Conservation (phyloP, 2,888 invertebrate species). For the Pyralis farinalis region DNA sequence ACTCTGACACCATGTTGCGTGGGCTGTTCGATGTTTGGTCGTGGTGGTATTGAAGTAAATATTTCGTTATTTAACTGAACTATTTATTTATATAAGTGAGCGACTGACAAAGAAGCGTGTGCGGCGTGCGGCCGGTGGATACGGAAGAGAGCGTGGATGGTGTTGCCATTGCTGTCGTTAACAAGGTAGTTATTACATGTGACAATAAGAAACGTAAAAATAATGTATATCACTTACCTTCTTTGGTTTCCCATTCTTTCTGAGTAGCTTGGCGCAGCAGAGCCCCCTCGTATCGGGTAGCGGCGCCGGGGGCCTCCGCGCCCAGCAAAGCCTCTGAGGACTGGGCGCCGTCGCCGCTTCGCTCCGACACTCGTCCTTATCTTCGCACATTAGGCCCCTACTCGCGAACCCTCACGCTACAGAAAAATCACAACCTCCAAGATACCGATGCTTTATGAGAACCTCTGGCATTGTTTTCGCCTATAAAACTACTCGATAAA, state of each 20-base stretch:
- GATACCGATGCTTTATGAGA: slow-evolving; percentile 74
- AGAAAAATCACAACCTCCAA: slow-evolving; percentile 61
- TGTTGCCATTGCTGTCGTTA: no score
- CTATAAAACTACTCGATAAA: slow-evolving; percentile 62
- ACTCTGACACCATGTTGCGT: no score
- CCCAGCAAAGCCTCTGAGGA: slow-evolving; percentile 66
- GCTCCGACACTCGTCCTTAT: slow-evolving; percentile 69
- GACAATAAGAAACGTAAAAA: no score
- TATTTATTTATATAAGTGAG: no score
- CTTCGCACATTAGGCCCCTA: slow-evolving; percentile 63
- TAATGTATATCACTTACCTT: slow-evolving; percentile 81
- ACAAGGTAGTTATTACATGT: no score
- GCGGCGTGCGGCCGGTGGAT: no score
- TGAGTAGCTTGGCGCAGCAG: slow-evolving; percentile 89
- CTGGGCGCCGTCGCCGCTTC: slow-evolving; percentile 55
- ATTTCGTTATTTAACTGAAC: no score
- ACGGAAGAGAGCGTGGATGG: no score
- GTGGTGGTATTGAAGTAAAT: no score
- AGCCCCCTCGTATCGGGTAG: slow-evolving; percentile 88
- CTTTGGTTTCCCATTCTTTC: slow-evolving; percentile 90
- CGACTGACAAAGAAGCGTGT: no score
- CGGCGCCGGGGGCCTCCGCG: slow-evolving; percentile 68
- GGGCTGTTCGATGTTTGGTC: no score
- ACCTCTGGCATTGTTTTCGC: slow-evolving; percentile 69
- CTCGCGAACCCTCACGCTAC: slow-evolving; percentile 47